Evolutionary conservation across 2,888 invertebrate species (phyloP).

Genomic region (Eupeodes latifasciatus): DNA sequence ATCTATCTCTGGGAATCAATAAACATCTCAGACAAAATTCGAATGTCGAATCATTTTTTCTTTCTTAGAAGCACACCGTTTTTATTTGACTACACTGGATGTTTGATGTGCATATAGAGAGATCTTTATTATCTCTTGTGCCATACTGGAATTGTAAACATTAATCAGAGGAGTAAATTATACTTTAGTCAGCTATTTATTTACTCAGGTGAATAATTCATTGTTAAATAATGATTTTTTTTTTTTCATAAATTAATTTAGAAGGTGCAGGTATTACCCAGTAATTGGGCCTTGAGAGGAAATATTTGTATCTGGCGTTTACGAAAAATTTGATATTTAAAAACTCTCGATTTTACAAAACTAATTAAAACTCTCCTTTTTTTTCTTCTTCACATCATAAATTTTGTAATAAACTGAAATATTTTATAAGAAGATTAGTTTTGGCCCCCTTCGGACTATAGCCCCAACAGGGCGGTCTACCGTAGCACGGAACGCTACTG

Average conservation of each 20-base stretch:
- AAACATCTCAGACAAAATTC: not conserved
- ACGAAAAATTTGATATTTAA: no score
- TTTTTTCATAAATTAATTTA: no score
- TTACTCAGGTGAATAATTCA: constrained; percentile 60
- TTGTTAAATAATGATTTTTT: not conserved
- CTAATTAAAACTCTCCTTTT: no score
- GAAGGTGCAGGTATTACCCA: not conserved
- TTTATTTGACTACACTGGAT: constrained; percentile 15
- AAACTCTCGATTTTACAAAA: no score
- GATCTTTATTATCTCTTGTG: constrained; percentile 35
- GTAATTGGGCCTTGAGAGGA: not conserved
- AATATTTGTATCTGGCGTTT: no score
- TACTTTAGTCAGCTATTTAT: constrained; percentile 44
- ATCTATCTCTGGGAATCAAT: not conserved
- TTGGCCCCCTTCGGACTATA: not conserved
- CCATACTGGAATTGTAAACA: constrained; percentile 22
- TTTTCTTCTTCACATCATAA: no score
- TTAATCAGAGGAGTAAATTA: constrained; percentile 54
- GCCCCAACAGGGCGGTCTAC: not conserved
- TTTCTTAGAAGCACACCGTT: constrained; percentile 45
- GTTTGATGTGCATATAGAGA: not conserved
- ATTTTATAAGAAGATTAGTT: not conserved
- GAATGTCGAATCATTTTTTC: constrained; percentile 27
- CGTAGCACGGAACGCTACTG: not conserved
- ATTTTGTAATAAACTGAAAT: not conserved